These are phyloP conservation scores for Cavia aperea DNA, from an alignment of 2,113 vertebrate genomes.

Conservation along the genomic window DNA sequence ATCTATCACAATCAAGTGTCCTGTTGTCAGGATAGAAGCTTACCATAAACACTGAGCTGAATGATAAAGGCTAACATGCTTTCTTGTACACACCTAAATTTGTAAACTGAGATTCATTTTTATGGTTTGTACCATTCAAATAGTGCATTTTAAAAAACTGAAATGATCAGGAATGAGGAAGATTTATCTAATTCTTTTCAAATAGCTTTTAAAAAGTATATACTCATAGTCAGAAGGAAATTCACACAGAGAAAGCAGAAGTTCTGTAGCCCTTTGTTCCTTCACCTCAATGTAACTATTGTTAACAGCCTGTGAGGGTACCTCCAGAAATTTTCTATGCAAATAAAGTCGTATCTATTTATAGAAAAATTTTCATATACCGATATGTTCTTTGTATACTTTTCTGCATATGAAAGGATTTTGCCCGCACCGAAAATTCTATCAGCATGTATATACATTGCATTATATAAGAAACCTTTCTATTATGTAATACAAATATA, in stretches of 20 bases:
- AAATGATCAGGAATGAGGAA: neutral
- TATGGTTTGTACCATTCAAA: neutral
- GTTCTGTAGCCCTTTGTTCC: neutral
- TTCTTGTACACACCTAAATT: neutral
- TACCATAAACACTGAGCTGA: neutral
- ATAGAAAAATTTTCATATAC: conserved; percentile 14
- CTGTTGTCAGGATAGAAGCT: neutral
- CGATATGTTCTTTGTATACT: neutral
- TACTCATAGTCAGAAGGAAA: neutral
- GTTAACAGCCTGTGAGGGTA: conserved; percentile 13
- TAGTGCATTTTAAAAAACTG: neutral
- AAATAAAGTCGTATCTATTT: neutral
- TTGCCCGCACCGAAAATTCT: no score
- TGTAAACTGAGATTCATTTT: conserved; percentile 30
- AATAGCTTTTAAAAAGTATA: neutral
- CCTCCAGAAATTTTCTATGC: conserved; percentile 19
- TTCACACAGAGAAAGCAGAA: conserved; percentile 34
- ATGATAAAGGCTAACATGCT: neutral
- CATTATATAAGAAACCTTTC: neutral
- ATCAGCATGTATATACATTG: neutral
- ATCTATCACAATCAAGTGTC: neutral
- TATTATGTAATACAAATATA: neutral
- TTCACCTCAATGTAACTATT: neutral
- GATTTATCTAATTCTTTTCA: neutral
- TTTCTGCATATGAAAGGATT: neutral